Conservation (phyloP, 2,797 vertebrate genomes). For the Limosa lapponica region DNA sequence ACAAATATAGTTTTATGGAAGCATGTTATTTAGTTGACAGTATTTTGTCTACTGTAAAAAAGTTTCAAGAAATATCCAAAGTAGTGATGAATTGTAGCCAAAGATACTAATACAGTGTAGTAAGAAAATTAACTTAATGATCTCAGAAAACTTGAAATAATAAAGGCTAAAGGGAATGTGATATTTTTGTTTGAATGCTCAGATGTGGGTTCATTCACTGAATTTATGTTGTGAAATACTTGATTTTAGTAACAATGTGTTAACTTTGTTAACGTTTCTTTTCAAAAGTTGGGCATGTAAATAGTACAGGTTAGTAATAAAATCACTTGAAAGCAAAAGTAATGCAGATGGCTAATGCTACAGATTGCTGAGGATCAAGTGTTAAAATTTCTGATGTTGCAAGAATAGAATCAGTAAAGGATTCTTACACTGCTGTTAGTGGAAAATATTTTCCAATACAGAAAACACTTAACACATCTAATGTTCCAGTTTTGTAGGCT, state of each 20-base stretch:
- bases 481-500: background rate
- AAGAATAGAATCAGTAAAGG: background rate
- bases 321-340: background rate
- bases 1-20: background rate
- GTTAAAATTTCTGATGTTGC: background rate
- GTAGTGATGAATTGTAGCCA: background rate
- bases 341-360: background rate
- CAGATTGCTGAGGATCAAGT: background rate
- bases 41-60: background rate
- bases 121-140: background rate
- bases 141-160: background rate
- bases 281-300: background rate
- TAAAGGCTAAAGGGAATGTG: background rate
- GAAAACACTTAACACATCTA: background rate
- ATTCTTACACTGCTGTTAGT: background rate
- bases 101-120: background rate
- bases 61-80: background rate
- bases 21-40: background rate
- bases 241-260: background rate
- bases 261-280: background rate
- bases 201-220: rapidly evolving
- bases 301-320: background rate
- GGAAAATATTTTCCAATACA: background rate
- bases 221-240: background rate
- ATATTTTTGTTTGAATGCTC: background rate